Conservation (phyloP, 2,113 vertebrate species). For the Candoia aspera region DNA sequence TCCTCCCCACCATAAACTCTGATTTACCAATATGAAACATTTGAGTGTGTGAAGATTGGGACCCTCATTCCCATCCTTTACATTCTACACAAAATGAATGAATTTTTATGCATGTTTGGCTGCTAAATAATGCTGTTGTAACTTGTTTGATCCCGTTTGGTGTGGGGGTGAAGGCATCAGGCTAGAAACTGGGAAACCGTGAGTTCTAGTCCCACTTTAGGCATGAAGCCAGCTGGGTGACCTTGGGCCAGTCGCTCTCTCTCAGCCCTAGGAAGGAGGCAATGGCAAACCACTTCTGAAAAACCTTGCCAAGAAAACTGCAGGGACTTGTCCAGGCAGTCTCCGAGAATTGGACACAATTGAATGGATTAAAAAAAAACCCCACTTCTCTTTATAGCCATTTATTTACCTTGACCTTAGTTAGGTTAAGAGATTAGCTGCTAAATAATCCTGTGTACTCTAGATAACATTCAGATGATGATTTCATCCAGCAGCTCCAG, state of each 20-base stretch:
- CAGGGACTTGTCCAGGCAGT: too few relatives aligned
- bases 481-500: background rate
- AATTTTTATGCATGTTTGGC: background rate
- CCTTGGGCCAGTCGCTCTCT: too few relatives aligned
- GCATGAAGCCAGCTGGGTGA: too few relatives aligned
- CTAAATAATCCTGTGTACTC: background rate
- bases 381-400: background rate
- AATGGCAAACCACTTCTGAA: too few relatives aligned
- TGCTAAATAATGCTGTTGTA: background rate
- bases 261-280: too few relatives aligned
- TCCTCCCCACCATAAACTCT: background rate
- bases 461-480: background rate
- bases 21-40: background rate
- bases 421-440: background rate
- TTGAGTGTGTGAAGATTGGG: background rate
- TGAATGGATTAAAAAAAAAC: too few relatives aligned
- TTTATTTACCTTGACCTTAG: background rate
- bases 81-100: background rate
- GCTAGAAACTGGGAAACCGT: too few relatives aligned
- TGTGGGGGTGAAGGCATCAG: too few relatives aligned
- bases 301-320: too few relatives aligned
- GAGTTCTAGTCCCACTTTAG: too few relatives aligned
- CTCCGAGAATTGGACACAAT: too few relatives aligned
- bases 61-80: background rate
- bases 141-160: background rate